These are phyloP conservation scores for Cotesia vestalis DNA, from an alignment of 1,140 invertebrate species.

Conservation along the genomic window DNA sequence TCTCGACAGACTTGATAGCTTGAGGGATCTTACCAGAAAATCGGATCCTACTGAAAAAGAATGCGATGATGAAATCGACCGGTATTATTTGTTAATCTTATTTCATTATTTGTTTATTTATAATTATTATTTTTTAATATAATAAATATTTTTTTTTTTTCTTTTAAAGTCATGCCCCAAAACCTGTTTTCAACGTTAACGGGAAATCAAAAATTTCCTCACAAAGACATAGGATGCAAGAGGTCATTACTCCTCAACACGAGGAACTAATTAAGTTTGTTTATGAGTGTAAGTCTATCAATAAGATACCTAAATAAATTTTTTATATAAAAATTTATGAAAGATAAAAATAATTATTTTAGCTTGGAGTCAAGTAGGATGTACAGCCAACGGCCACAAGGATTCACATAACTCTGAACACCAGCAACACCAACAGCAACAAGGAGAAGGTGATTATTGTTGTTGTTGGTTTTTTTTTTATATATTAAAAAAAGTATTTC, in stretches of 20 bases:
- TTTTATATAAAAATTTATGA: slow-evolving; percentile 20
- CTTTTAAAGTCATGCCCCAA: slow-evolving; percentile 71
- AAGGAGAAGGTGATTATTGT: slow-evolving; percentile 37
- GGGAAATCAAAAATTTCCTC: slow-evolving; percentile 71
- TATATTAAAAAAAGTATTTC: slow-evolving; percentile 5
- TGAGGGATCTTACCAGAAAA: slow-evolving; percentile 72
- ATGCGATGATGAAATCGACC: slow-evolving; percentile 67
- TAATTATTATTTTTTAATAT: slow-evolving; percentile 3
- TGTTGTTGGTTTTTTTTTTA: not conserved
- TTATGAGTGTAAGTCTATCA: slow-evolving; percentile 72
- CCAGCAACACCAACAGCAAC: too few relatives aligned
- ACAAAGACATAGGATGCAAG: slow-evolving; percentile 69
- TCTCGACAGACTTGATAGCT: slow-evolving; percentile 73
- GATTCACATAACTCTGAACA: slow-evolving; percentile 48
- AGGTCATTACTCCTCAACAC: slow-evolving; percentile 76
- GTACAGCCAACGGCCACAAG: slow-evolving; percentile 49
- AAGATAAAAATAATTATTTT: slow-evolving; percentile 13
- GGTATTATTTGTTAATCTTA: slow-evolving; percentile 60
- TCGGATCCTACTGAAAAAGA: slow-evolving; percentile 67
- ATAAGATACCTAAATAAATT: not conserved
- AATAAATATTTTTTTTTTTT: slow-evolving; percentile 18
- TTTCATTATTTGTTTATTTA: slow-evolving; percentile 1
- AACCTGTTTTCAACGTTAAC: slow-evolving; percentile 77
- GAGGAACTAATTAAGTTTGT: slow-evolving; percentile 80
- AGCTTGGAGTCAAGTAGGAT: slow-evolving; percentile 60